Evolutionary conservation across 2,888 invertebrate genomes (phyloP), one percentile per base, ranked within the genome.

Genomic region (Meliscaeva auricollis): DNA sequence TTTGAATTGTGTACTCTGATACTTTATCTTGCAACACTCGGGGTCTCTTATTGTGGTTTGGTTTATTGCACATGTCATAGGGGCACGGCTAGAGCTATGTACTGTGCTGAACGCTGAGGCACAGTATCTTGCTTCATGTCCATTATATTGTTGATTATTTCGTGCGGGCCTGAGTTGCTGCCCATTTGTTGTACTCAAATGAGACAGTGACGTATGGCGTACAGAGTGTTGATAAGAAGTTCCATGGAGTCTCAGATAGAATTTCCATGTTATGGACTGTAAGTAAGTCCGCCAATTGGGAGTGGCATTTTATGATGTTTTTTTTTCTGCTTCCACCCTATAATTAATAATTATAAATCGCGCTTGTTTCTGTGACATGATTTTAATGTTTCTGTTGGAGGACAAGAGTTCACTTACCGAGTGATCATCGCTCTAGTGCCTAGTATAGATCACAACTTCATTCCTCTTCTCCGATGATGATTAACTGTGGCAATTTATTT

Each of bases 91-190:
- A 38, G 69, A 9, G 17, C 50, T 54, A 3, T 22, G 38, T 38
- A 6, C 35, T 20, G 6, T 46, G 44, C 48, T 68, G 20, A 30
- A n/a, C 60, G 41, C 38, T 32, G 26, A 64, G 41, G 58, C 32
- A 26, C 76, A 72, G 60, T 84, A 84, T 79, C 79, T 84, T 72
- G 79, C 73, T 77, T 56, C 68, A 85, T 76, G 85, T 85, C 84
- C 81, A 85, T 85, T 85, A 77, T 81, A 81, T 85, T 85, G 81
- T 85, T 85, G 81, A 85, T 81, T 81, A 80, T 77, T 85, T 81
- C 76, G 81, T 85, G 81, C 85, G 76, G 81, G 81, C 60, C 62
- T 68, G 62, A 52, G 66, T 60, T 77, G 81, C 73, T 80, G 60
- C 72, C 77, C 80, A 85, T 85, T 85, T 85, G 69, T 85, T 85